Evolutionary conservation across 2,113 vertebrate genomes (phyloP).

Genomic region (Raja brachyura): DNA sequence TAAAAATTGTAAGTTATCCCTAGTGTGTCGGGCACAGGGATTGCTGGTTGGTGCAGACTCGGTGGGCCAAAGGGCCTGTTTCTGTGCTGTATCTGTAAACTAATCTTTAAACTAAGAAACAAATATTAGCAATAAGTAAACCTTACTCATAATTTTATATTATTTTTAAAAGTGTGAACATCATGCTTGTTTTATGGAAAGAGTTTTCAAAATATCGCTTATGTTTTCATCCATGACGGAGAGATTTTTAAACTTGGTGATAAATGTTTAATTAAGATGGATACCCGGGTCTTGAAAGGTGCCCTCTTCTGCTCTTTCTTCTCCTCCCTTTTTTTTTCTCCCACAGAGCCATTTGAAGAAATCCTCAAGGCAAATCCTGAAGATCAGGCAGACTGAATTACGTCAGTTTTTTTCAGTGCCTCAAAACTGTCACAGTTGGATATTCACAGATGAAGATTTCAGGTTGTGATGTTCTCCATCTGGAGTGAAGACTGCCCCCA

Average conservation of each 20-base stretch:
- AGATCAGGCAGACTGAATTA: conserved; percentile 22
- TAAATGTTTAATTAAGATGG: not conserved
- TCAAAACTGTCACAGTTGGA: conserved; percentile 24
- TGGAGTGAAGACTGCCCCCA: conserved; percentile 18
- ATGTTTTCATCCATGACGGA: not conserved
- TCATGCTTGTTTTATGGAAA: not conserved
- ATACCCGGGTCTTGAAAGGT: not conserved
- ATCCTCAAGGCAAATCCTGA: not conserved
- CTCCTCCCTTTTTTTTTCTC: not conserved
- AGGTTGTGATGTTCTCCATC: conserved; percentile 32
- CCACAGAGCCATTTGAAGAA: conserved; percentile 8
- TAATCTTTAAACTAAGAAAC: not conserved
- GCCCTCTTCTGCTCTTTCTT: not conserved
- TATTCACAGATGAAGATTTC: conserved; percentile 33
- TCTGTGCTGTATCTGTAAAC: too few species aligned
- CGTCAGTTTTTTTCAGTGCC: not conserved
- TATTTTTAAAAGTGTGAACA: not conserved
- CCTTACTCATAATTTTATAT: not conserved
- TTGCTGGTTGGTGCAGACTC: too few species aligned
- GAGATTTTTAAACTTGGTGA: not conserved
- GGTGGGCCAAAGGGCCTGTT: too few species aligned
- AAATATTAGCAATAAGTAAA: not conserved
- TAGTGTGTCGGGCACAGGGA: too few species aligned
- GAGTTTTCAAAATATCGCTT: conserved; percentile 12
- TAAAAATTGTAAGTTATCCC: too few species aligned